These are phyloP conservation scores for Diplolepis rosae DNA, from an alignment of 2,888 invertebrate genomes.

Conservation along the genomic window DNA sequence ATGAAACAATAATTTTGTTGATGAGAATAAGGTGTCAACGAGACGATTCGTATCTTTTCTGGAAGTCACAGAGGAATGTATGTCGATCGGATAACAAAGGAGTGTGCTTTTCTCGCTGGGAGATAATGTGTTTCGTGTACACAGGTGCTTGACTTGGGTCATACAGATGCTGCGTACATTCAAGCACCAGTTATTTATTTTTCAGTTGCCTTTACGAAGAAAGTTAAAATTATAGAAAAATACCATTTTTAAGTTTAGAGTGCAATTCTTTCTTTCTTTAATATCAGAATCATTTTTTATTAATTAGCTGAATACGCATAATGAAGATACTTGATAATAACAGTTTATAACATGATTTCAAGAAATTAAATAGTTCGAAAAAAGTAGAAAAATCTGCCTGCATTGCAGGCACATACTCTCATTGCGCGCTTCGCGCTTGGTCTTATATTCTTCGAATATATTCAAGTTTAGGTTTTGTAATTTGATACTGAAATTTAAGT, in stretches of 20 bases:
- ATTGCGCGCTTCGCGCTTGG: no score
- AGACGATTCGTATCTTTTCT: background rate
- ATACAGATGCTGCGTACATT: slow-evolving; percentile 68
- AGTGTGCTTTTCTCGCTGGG: slow-evolving; percentile 59
- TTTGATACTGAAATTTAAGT: no score
- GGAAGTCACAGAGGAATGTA: background rate
- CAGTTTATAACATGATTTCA: no score
- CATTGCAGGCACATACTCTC: no score
- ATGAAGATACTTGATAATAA: no score
- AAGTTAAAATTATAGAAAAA: background rate
- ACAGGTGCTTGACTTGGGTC: slow-evolving; percentile 66
- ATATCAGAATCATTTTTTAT: no score
- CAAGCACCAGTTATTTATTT: background rate
- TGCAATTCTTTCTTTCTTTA: no score
- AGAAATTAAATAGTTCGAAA: no score
- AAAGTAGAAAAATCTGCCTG: no score
- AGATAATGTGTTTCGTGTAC: slow-evolving; percentile 69
- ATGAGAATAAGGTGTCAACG: slow-evolving; percentile 20
- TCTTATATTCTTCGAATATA: no score
- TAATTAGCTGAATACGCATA: no score
- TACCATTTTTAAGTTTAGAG: background rate
- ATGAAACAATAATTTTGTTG: slow-evolving; percentile 12
- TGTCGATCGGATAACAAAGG: slow-evolving; percentile 65
- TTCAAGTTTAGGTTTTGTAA: no score
- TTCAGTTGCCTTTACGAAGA: background rate